Evolutionary conservation across 2,797 vertebrate genomes (phyloP).

Genomic region (Pelobates cultripes): DNA sequence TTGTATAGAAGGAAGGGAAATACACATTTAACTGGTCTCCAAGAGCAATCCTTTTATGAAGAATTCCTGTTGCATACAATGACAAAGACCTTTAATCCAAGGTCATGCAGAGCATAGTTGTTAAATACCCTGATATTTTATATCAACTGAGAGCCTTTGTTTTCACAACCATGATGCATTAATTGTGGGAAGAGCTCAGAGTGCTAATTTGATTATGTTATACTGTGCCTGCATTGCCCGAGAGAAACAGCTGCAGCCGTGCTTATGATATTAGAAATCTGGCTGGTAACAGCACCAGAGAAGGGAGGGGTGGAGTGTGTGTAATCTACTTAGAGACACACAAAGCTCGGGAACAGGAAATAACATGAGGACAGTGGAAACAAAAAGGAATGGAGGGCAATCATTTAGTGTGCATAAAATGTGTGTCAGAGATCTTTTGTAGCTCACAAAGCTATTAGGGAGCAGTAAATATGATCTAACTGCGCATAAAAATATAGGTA

Average conservation of each 20-base stretch:
- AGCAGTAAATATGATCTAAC: no score
- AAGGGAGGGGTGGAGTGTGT: constrained; percentile 23
- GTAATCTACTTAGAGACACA: constrained; percentile 11
- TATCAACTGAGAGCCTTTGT: constrained; percentile 14
- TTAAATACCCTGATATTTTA: constrained; percentile 23
- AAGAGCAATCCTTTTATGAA: background rate
- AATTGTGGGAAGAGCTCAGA: constrained; percentile 5
- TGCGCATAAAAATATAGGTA: no score
- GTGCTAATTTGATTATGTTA: constrained; percentile 45
- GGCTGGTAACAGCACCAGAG: constrained; percentile 35
- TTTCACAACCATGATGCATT: constrained; percentile 23
- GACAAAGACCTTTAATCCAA: background rate
- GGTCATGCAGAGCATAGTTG: background rate
- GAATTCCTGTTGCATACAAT: background rate
- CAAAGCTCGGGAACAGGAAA: constrained; percentile 2
- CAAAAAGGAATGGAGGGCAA: constrained; percentile 25
- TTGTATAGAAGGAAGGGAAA: background rate
- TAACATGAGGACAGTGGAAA: background rate
- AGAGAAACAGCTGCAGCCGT: constrained; percentile 45
- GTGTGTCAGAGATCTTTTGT: no score
- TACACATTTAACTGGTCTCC: background rate
- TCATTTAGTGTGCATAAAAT: background rate
- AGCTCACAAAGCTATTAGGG: no score
- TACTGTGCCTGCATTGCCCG: constrained; percentile 19
- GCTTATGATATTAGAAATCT: constrained; percentile 52